A percentile compares a stretch with the other conserved stretches of the same genome.
phyloP scores from a whole-genome alignment of 1,140 invertebrate species.

The Batillaria attramentaria region DNA sequence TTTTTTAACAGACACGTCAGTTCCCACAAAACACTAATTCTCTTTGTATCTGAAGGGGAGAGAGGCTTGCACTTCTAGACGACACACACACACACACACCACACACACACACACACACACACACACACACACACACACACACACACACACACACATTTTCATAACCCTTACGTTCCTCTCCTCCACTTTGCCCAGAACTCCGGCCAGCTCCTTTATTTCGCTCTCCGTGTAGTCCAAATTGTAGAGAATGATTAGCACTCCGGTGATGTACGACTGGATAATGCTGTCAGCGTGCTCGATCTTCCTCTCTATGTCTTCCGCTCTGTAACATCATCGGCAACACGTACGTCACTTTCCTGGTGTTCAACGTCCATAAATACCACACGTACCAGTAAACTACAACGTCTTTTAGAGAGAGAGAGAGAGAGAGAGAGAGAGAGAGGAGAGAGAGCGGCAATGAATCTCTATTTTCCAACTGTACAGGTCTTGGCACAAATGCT shows the following conservation, averaged over 20 bases:
- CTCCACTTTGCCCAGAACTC: not conserved
- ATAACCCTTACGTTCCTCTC: constrained; percentile 17
- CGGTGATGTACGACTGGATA: constrained; percentile 13
- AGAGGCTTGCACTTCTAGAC: not conserved
- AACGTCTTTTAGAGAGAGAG: no score
- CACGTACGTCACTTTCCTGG: not conserved
- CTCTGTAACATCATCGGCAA: not conserved
- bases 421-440: not conserved
- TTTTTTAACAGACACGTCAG: not conserved
- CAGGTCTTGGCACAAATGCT: not conserved
- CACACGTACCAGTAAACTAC: not conserved
- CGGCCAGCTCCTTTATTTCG: not conserved
- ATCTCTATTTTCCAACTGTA: not conserved
- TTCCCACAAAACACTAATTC: no score
- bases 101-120: not conserved
- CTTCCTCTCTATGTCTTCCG: not conserved
- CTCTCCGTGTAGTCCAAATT: not conserved
- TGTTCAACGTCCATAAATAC: not conserved
- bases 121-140: not conserved
- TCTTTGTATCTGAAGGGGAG: not conserved
- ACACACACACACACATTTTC: no score
- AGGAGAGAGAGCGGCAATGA: not conserved
- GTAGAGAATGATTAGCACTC: not conserved
- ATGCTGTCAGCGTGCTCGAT: not conserved
- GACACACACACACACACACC: not conserved